Percentiles rank a stretch among this genome's conserved stretches.
Evolutionary conservation across 2,113 vertebrate species (phyloP).

Genomic region (Anguilla japonica): DNA sequence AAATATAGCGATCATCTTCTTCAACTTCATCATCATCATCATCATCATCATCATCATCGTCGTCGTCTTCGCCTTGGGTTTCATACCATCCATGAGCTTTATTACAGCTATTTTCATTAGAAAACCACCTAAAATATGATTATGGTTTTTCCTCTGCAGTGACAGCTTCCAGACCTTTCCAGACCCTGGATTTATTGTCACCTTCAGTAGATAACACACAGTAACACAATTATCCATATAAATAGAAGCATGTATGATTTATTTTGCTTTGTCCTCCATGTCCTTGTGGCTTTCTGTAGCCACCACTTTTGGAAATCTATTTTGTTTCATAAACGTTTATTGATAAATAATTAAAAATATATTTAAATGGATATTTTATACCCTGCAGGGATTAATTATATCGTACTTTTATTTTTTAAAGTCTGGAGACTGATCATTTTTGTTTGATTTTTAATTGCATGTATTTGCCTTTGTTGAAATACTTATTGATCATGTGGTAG

Average conservation of each 20-base stretch:
- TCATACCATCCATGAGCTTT: not conserved
- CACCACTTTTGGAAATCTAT: slow-evolving; percentile 47
- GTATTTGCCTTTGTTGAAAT: not conserved
- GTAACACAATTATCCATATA: slow-evolving; percentile 53
- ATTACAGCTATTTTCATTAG: not conserved
- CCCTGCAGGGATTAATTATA: slow-evolving; percentile 59
- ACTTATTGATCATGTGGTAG: too few species aligned
- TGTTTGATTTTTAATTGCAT: not conserved
- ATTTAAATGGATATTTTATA: slow-evolving; percentile 57
- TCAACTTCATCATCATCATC: not conserved
- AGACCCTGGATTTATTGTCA: slow-evolving; percentile 41
- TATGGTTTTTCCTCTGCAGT: not conserved
- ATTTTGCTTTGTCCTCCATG: slow-evolving; percentile 53
- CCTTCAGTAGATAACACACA: slow-evolving; percentile 29
- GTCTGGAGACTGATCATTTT: not conserved
- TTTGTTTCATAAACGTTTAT: slow-evolving; percentile 69
- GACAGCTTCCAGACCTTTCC: slow-evolving; percentile 37
- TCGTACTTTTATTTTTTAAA: slow-evolving; percentile 49
- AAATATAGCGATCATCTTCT: too few species aligned
- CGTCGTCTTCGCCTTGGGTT: not conserved
- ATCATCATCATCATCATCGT: not conserved
- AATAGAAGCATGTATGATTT: slow-evolving; percentile 52
- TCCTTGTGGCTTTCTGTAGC: slow-evolving; percentile 39
- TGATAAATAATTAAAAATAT: slow-evolving; percentile 64
- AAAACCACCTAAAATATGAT: not conserved